Base-by-base conservation (phyloP, 2,888 invertebrate species). In the Troilus luridus region DNA sequence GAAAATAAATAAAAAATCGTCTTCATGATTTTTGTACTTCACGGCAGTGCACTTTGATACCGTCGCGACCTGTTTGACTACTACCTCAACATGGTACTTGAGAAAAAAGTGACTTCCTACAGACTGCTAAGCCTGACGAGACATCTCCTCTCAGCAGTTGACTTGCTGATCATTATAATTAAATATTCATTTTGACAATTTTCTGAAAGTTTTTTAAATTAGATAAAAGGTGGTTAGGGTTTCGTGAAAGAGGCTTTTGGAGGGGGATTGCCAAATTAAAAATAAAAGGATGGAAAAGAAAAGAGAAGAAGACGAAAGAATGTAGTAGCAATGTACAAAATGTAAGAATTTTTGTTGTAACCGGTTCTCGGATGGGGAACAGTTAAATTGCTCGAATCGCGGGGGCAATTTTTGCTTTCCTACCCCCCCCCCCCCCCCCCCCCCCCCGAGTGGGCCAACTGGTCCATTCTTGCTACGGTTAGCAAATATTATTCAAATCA, bases 241-340 rank as follows among this genome's bases (percentile, higher is more conserved):
- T 77, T 77, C 72, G 72, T 77, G 72, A 77, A 27, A 77, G 72
- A 77, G 27, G 27, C 27, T 6, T 14, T 19, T 77, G 14, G 41
- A 77, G 19, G 72, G 72, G n/a, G 41, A 41, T 77, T 27, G 27
- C 72, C 27, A 77, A 77, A 41, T 77, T 41, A 77, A 77, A 77
- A 77, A 41, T 41, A 77, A 77, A 72, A 77, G 41, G 72, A 77
- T 77, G 2, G 14, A 77, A 41, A 77, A 77, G 72, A 77, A 77
- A 77, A 77, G 41, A 85, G 85, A 56, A 85, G 56, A 85, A 58
- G 85, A 85, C 56, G 10, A 58, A 85, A 85, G 85, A 85, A 85
- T 85, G 85, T 85, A 85, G 85, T 85, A 85, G 85, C 72, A 56
- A 85, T 85, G 85, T 85, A 85, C 85, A 85, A 85, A 85, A 85